A percentile compares a stretch with the other conserved stretches of the same genome.
Evolutionary conservation across 2,888 invertebrate species (phyloP).

Genomic region (Uropetala carovei): DNA sequence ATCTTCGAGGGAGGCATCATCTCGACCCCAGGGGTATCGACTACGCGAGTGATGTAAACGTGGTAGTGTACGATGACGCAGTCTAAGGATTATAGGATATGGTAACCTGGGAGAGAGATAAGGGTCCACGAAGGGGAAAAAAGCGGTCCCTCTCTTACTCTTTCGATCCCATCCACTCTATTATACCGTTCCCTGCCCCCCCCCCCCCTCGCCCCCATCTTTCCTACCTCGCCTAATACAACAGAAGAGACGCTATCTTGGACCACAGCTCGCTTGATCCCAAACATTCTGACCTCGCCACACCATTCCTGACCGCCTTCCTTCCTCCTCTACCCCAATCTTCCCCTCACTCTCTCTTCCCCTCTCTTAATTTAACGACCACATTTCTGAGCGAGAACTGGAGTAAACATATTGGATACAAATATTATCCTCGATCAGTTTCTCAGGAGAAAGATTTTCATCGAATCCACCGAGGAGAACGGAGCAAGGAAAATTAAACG

Average conservation of each 20-base stretch:
- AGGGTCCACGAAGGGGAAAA: slow-evolving; percentile 13
- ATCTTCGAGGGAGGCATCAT: not conserved
- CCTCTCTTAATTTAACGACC: slow-evolving; percentile 3
- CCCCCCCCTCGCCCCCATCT: not conserved
- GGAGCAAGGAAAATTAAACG: not conserved
- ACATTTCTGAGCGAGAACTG: slow-evolving; percentile 30
- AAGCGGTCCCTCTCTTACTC: not conserved
- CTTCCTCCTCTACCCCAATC: not conserved
- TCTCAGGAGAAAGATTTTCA: not conserved
- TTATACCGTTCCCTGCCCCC: slow-evolving; percentile 38
- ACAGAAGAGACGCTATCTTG: not conserved
- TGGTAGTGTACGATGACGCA: not conserved
- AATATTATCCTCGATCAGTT: slow-evolving; percentile 9
- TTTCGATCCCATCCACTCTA: slow-evolving; percentile 51
- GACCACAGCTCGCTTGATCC: slow-evolving; percentile 8
- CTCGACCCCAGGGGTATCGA: not conserved
- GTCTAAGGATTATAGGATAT: no score
- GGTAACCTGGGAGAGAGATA: not conserved
- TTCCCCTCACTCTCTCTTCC: not conserved
- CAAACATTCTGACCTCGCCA: slow-evolving; percentile 39
- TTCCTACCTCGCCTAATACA: not conserved
- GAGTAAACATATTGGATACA: slow-evolving; percentile 34
- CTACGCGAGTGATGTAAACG: not conserved
- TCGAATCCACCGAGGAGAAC: not conserved
- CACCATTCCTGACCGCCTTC: not conserved